Base-by-base conservation (phyloP, 2,888 invertebrate species). In the Rambutsinella grinnellia region DNA sequence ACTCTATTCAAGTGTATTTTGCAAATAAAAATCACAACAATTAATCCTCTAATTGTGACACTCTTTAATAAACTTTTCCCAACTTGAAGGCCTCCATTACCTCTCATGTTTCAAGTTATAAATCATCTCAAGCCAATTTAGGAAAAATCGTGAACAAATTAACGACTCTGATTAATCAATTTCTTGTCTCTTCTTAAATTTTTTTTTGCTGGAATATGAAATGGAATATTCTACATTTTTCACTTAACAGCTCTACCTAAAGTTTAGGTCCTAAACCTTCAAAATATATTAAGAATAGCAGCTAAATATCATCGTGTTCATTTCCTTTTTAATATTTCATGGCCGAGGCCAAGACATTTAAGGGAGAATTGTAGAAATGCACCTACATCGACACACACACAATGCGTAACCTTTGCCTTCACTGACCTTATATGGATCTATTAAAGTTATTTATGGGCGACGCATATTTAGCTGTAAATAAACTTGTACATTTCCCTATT, bases 241-340 rank as follows among this genome's bases (percentile, higher is more conserved):
- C n/a, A n/a, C n/a, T n/a, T n/a, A n/a, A n/a, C n/a, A n/a, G n/a
- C n/a, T n/a, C n/a, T n/a, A n/a, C n/a, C n/a, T n/a, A n/a, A n/a
- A n/a, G n/a, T n/a, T n/a, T n/a, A n/a, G n/a, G n/a, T n/a, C n/a
- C n/a, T n/a, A n/a, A n/a, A n/a, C n/a, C n/a, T n/a, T n/a, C n/a
- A n/a, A n/a, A n/a, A n/a, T n/a, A n/a, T n/a, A n/a, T n/a, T n/a
- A n/a, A n/a, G n/a, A n/a, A n/a, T n/a, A n/a, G n/a, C n/a, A n/a
- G n/a, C n/a, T n/a, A n/a, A n/a, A n/a, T n/a, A n/a, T n/a, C n/a
- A n/a, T n/a, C n/a, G n/a, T n/a, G n/a, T n/a, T n/a, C n/a, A n/a
- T 17, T 46, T 61, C 60, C 68, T 69, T 61, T n/a, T n/a, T n/a
- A n/a, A n/a, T n/a, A n/a, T n/a, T 61, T 69, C 61, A 69, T 36